Conservation (phyloP, 2,888 invertebrate species). For the Hydropsyche betteni region DNA sequence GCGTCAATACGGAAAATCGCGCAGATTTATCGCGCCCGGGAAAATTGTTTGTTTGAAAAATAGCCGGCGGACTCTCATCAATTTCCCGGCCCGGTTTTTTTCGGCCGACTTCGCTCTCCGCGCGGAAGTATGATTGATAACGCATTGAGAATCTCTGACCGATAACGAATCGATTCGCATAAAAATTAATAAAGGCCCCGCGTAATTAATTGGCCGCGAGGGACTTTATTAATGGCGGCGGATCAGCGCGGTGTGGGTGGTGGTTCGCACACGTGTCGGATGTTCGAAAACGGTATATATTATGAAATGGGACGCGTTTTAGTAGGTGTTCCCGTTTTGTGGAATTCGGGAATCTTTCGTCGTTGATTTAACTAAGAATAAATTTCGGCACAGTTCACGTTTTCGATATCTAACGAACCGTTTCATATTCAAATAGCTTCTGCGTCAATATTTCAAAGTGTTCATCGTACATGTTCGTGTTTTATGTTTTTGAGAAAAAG, state of each 20-base stretch:
- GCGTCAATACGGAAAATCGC: slow-evolving; percentile 11
- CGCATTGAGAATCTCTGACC: not conserved
- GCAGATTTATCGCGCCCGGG: not conserved
- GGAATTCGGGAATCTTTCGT: not conserved
- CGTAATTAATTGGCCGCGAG: no score
- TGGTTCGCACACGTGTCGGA: no score
- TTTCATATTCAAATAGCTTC: slow-evolving; percentile 28
- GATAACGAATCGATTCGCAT: slow-evolving; percentile 9
- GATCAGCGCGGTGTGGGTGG: no score
- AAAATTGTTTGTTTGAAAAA: no score
- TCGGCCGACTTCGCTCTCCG: no score
- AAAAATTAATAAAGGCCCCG: not conserved
- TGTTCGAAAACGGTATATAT: no score
- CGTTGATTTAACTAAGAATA: slow-evolving; percentile 20
- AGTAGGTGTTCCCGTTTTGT: not conserved
- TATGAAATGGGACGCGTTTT: not conserved
- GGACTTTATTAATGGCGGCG: no score
- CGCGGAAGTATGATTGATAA: no score
- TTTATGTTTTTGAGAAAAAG: no score
- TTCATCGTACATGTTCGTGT: not conserved
- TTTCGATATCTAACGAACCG: slow-evolving; percentile 28
- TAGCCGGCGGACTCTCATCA: no score
- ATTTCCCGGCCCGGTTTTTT: no score
- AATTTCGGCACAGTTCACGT: slow-evolving; percentile 2
- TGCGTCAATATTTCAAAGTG: slow-evolving; percentile 21